A percentile compares a stretch with the other conserved stretches of the same genome.
phyloP scores from a whole-genome alignment of 2,888 invertebrate species.

The Neelides folsomi region DNA sequence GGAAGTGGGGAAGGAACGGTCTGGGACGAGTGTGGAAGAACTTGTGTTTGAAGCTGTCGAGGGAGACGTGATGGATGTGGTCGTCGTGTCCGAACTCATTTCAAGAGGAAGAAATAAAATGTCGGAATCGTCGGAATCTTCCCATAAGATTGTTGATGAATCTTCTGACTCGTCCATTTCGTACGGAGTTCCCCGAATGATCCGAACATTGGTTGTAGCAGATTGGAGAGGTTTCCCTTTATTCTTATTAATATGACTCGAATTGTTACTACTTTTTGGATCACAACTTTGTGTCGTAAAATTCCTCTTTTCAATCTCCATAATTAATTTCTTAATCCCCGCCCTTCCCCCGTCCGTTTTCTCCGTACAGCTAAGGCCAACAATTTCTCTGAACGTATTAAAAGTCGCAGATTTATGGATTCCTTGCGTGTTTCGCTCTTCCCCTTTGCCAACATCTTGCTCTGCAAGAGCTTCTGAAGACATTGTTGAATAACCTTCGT shows the following conservation, averaged over 20 bases:
- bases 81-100: constrained; percentile 22
- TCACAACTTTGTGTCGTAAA: constrained; percentile 6
- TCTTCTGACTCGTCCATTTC: too few relatives aligned
- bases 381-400: constrained; percentile 12
- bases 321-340: constrained; percentile 9
- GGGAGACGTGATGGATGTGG: constrained; percentile 21
- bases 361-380: constrained; percentile 3
- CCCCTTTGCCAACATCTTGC: constrained; percentile 16
- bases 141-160: constrained; percentile 27
- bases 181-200: neutral
- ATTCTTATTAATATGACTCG: neutral
- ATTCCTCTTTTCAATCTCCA: constrained; percentile 6
- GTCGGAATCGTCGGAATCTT: constrained; percentile 32
- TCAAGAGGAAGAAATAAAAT: constrained; percentile 31
- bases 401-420: constrained; percentile 19
- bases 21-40: neutral
- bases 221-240: neutral
- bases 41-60: constrained; percentile 9
- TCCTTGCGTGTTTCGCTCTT: constrained; percentile 5
- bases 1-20: neutral
- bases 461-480: constrained; percentile 30
- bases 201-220: too few relatives aligned
- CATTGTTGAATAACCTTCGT: constrained; percentile 33
- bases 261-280: neutral
- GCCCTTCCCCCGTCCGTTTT: neutral